Evolutionary conservation across 2,888 invertebrate species (phyloP), one percentile per base, ranked within the genome.

Genomic region (Cristatella mucedo): DNA sequence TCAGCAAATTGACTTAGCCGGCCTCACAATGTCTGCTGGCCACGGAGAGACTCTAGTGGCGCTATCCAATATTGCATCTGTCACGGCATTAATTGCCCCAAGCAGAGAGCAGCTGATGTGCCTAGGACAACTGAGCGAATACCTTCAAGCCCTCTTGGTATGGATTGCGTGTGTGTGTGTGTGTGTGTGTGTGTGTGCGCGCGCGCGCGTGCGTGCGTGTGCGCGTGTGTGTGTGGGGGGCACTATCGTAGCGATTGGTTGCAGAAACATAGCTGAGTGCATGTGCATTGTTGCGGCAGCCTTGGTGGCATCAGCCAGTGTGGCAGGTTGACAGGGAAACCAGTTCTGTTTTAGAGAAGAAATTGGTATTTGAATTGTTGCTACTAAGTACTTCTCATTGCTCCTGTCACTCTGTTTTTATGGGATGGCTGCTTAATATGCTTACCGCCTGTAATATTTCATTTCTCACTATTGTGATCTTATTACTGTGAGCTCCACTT

Each of bases 121-220:
- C 19, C 24, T 36, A 13, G 26, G 24, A 20, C 36, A 36, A 18
- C 36, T 36, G 5, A 36, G 26, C 26, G 36, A 36, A 19, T 36
- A 36, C 18, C 36, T 36, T 9, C 36, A 36, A 15, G 36, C 24
- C 5, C 22, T 36, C 4, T 29, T 36, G 21, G 36, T 36, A 36
- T 4, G 33, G 19, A n/a, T n/a, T n/a, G 5, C 22, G 20, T 19
- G 33, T 19, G 21, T 19, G 19, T 13, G 13, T 13, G 33, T 21
- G 20, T 21, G 33, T 19, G 20, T 19, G 26, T n/a, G n/a, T n/a
- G 26, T n/a, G n/a, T n/a, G 26, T n/a, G n/a, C 26, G 24, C 34
- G 21, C n/a, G 7, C 15, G 22, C 34, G 21, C 22, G 2, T 16
- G 11, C 20, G 11, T 9, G n/a, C 4, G 9, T 15, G 11, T 6